Conservation (phyloP, 1,140 invertebrate genomes). For the Adelges cooleyi region DNA sequence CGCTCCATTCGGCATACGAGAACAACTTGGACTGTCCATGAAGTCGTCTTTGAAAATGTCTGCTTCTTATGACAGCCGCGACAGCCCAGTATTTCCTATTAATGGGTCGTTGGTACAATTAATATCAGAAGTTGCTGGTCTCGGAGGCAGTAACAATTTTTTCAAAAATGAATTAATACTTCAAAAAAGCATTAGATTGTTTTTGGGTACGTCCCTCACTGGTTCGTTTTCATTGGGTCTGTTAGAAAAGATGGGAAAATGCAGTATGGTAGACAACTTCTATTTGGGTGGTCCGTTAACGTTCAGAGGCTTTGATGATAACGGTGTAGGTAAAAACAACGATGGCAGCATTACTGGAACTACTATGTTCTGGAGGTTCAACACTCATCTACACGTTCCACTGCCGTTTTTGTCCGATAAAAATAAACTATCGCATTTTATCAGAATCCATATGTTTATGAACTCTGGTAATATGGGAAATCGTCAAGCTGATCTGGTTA, state of each 20-base stretch:
- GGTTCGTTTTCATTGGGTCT: conserved; percentile 56
- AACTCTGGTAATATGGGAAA: conserved; percentile 68
- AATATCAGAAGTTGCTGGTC: conserved; percentile 66
- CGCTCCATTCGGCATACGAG: conserved; percentile 64
- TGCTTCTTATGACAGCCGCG: conserved; percentile 61
- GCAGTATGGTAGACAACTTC: conserved; percentile 64
- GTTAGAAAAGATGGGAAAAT: conserved; percentile 48
- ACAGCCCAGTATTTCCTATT: conserved; percentile 64
- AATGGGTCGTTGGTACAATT: conserved; percentile 55
- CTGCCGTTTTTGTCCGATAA: conserved; percentile 66
- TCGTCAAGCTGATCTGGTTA: conserved; percentile 27
- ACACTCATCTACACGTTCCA: conserved; percentile 69
- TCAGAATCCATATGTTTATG: conserved; percentile 65
- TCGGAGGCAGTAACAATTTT: conserved; percentile 77
- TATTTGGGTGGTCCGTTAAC: conserved; percentile 76
- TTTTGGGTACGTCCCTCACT: conserved; percentile 61
- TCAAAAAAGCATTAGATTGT: conserved; percentile 60
- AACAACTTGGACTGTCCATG: conserved; percentile 70
- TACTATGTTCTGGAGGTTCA: conserved; percentile 65
- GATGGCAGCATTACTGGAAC: conserved; percentile 59
- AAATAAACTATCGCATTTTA: conserved; percentile 60
- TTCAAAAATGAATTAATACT: conserved; percentile 67
- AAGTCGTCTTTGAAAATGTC: conserved; percentile 75
- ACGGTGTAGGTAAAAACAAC: conserved; percentile 66
- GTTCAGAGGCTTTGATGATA: conserved; percentile 66